Percentiles rank a stretch among this genome's conserved stretches.
Evolutionary conservation across 2,888 invertebrate species (phyloP).

Genomic region (Lasioglossum figueresi): DNA sequence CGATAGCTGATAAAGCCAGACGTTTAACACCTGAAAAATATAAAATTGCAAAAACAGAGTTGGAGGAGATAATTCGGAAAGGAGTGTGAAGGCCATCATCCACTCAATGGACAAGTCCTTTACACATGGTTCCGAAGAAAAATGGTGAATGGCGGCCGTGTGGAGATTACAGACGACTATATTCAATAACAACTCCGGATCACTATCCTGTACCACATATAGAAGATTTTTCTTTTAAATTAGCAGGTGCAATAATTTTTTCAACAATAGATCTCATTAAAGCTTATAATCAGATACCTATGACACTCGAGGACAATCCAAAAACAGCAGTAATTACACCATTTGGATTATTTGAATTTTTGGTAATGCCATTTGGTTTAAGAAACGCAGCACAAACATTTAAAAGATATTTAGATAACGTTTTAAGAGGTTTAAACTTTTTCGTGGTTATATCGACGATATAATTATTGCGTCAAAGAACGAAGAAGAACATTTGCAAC

Average conservation of each 20-base stretch:
- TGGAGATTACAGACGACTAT: background rate
- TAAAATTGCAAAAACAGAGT: background rate
- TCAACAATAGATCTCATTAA: too few relatives aligned
- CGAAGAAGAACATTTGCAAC: background rate
- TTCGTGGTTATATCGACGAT: background rate
- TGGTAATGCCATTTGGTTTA: too few relatives aligned
- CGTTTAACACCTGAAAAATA: background rate
- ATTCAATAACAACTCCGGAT: background rate
- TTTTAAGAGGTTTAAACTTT: background rate
- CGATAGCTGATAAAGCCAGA: background rate
- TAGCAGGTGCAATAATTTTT: background rate
- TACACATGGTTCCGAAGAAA: background rate
- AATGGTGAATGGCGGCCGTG: background rate
- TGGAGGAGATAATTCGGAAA: background rate
- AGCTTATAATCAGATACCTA: too few relatives aligned
- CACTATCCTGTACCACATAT: background rate
- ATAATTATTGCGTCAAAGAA: background rate
- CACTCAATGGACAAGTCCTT: background rate
- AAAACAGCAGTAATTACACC: too few relatives aligned
- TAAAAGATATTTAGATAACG: background rate
- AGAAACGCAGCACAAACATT: background rate
- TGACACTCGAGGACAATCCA: too few relatives aligned
- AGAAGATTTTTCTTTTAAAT: background rate
- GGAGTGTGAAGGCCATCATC: background rate
- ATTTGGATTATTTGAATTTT: too few relatives aligned